Conservation (phyloP, 2,888 invertebrate genomes). For the Ormyrus nitidulus region DNA sequence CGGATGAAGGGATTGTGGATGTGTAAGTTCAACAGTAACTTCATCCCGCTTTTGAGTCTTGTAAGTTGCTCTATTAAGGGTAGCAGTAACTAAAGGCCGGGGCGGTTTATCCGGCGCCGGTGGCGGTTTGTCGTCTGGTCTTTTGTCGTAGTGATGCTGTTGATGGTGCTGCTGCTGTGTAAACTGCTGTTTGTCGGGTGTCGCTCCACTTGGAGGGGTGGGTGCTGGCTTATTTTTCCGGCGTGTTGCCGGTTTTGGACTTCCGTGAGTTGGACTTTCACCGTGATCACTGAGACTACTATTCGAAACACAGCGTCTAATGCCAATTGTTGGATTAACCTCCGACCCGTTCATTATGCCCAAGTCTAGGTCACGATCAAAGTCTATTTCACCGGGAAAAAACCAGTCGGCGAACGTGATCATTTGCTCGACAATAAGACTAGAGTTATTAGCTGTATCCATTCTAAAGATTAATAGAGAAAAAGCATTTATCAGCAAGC, state of each 20-base stretch:
- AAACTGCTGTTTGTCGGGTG: conserved; percentile 70
- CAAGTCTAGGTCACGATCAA: conserved; percentile 78
- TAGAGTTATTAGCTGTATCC: conserved; percentile 88
- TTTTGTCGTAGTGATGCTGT: conserved; percentile 64
- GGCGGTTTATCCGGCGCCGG: conserved; percentile 81
- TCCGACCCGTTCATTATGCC: conserved; percentile 67
- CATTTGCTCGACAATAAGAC: conserved; percentile 89
- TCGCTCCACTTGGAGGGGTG: conserved; percentile 79
- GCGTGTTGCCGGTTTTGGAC: conserved; percentile 84
- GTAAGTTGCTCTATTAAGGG: conserved; percentile 80
- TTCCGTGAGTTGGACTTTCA: conserved; percentile 83
- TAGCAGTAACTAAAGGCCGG: conserved; percentile 79
- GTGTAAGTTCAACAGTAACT: conserved; percentile 70
- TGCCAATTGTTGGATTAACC: conserved; percentile 61
- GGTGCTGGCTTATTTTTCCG: conserved; percentile 88
- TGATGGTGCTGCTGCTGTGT: not conserved
- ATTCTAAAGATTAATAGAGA: conserved; percentile 76
- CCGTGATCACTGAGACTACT: conserved; percentile 82
- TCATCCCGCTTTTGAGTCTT: conserved; percentile 76
- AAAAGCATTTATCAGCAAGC: too few species aligned
- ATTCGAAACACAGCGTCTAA: conserved; percentile 80
- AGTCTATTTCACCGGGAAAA: conserved; percentile 87
- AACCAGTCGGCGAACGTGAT: conserved; percentile 89
- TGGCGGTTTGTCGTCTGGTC: conserved; percentile 71
- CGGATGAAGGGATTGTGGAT: not conserved